phyloP scores from a whole-genome alignment of 1,140 invertebrate species.

The Nebria ingens region DNA sequence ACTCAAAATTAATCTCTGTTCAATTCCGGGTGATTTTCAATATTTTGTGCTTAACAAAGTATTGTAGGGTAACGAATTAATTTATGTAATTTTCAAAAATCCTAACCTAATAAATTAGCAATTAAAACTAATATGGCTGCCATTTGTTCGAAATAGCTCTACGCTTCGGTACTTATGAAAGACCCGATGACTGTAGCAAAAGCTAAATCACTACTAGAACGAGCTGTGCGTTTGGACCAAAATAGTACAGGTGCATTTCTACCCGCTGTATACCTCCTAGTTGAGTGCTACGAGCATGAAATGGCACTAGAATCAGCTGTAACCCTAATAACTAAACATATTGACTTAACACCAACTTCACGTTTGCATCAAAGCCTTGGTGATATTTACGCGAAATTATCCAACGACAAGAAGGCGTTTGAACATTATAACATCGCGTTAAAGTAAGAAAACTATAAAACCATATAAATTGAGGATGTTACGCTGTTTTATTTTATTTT shows the following conservation, averaged over 20 bases:
- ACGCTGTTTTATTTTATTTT: constrained; percentile 16
- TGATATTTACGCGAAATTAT: constrained; percentile 44
- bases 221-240: constrained; percentile 54
- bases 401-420: constrained; percentile 58
- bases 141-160: too few relatives aligned
- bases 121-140: too few relatives aligned
- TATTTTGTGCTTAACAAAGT: too few relatives aligned
- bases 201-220: constrained; percentile 55
- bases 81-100: too few relatives aligned
- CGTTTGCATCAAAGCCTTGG: constrained; percentile 60
- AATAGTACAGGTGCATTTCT: constrained; percentile 35
- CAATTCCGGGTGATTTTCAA: too few relatives aligned
- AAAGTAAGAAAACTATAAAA: constrained; percentile 37
- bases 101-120: too few relatives aligned
- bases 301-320: constrained; percentile 47
- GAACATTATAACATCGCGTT: constrained; percentile 60
- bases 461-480: constrained; percentile 14
- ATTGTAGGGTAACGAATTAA: too few relatives aligned
- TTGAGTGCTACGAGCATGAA: constrained; percentile 50
- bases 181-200: constrained; percentile 51
- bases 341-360: constrained; percentile 48
- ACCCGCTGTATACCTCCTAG: constrained; percentile 57
- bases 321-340: constrained; percentile 48
- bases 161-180: constrained; percentile 53
- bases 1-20: too few relatives aligned